A percentile compares a stretch with the other conserved stretches of the same genome.
These are phyloP conservation scores for Drosophila neocordata DNA, from an alignment of 1,140 invertebrate species.

Conservation along the genomic window DNA sequence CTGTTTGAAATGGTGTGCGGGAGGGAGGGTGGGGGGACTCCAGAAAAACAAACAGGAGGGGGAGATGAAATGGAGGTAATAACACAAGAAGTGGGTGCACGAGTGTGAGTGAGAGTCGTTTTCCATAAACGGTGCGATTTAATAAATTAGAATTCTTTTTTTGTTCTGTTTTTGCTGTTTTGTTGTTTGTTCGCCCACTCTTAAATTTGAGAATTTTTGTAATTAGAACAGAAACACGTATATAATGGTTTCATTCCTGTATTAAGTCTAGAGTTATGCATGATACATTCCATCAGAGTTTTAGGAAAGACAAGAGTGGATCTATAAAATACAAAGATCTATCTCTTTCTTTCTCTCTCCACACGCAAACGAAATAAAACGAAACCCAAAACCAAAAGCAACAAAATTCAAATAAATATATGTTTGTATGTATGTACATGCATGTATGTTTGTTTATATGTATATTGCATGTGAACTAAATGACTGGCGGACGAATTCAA, in stretches of 20 bases:
- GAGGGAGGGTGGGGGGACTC: not conserved
- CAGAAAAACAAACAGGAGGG: not conserved
- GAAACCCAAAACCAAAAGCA: not conserved
- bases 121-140: constrained; percentile 21
- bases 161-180: constrained; percentile 2
- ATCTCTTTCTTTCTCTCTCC: not conserved
- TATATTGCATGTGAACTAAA: constrained; percentile 15
- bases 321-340: constrained; percentile 14
- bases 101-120: constrained; percentile 10
- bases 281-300: not conserved
- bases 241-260: not conserved
- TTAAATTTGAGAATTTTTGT: constrained; percentile 5
- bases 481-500: constrained; percentile 10
- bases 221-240: not conserved
- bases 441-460: constrained; percentile 4
- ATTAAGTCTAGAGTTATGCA: not conserved
- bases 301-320: constrained; percentile 5
- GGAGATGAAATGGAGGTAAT: not conserved
- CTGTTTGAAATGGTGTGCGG: too few relatives aligned
- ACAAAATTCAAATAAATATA: not conserved
- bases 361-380: constrained; percentile 7
- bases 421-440: not conserved
- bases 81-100: not conserved
- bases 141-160: constrained; percentile 20
- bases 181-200: not conserved